Percentiles rank a stretch among this genome's conserved stretches.
Evolutionary conservation across 2,888 invertebrate species (phyloP).

Genomic region (Drosophila mulleri): DNA sequence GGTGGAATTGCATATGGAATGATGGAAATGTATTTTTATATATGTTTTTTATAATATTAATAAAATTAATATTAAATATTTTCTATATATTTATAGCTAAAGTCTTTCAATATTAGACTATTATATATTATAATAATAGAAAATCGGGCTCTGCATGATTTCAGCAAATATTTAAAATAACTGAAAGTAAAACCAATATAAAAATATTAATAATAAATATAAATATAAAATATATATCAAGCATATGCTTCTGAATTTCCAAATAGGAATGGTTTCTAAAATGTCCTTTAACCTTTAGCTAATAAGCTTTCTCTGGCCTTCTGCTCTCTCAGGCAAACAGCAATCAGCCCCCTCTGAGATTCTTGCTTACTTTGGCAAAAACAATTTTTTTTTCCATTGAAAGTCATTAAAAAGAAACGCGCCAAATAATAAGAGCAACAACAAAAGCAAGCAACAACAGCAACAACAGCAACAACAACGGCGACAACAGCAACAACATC

Average conservation of each 20-base stretch:
- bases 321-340: neutral
- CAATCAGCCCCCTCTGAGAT: slow-evolving; percentile 24
- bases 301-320: slow-evolving; percentile 4
- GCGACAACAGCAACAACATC: slow-evolving; percentile 21
- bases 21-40: no score
- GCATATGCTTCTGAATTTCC: neutral
- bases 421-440: slow-evolving; percentile 48
- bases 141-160: no score
- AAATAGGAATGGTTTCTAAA: neutral
- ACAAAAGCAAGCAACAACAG: slow-evolving; percentile 7
- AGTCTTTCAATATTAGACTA: no score
- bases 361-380: slow-evolving; percentile 38
- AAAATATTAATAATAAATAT: no score
- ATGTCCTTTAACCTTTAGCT: slow-evolving; percentile 6
- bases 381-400: slow-evolving; percentile 37
- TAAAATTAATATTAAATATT: no score
- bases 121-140: no score
- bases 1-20: no score
- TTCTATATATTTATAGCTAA: no score
- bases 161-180: no score
- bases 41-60: no score
- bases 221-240: neutral
- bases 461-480: slow-evolving; percentile 14
- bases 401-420: slow-evolving; percentile 64
- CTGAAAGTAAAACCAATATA: no score